Percentiles rank a stretch among this genome's conserved stretches.
These are phyloP conservation scores for Stenurella melanura DNA, from an alignment of 2,888 invertebrate genomes.

Conservation along the genomic window DNA sequence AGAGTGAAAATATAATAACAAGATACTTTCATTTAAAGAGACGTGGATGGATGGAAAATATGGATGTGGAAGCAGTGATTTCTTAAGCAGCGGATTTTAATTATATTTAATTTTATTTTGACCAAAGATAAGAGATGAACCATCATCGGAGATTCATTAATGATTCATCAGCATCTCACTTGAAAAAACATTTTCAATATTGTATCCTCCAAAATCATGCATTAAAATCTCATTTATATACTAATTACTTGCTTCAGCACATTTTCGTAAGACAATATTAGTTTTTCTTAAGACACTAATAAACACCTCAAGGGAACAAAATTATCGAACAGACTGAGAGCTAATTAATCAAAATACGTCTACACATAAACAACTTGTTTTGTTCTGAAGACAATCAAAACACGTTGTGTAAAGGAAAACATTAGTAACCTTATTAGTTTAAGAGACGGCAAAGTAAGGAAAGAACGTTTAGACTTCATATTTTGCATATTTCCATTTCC, in stretches of 20 bases:
- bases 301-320: background rate
- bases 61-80: too few relatives aligned
- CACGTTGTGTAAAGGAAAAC: too few relatives aligned
- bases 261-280: background rate
- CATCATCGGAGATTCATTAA: conserved; percentile 8
- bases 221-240: conserved; percentile 15
- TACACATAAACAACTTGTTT: background rate
- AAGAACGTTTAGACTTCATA: too few relatives aligned
- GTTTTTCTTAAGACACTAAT: background rate
- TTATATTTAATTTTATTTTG: background rate
- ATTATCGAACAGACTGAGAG: background rate
- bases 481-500: too few relatives aligned
- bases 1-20: too few relatives aligned
- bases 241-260: conserved; percentile 9
- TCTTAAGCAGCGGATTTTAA: too few relatives aligned
- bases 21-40: too few relatives aligned
- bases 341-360: background rate
- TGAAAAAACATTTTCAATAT: background rate
- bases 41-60: too few relatives aligned
- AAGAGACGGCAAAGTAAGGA: too few relatives aligned
- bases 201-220: background rate
- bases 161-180: conserved; percentile 8
- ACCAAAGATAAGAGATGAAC: background rate
- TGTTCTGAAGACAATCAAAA: background rate
- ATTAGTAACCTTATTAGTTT: too few relatives aligned